A percentile compares a stretch with the other conserved stretches of the same genome.
These are phyloP conservation scores for Capreolus pygargus DNA, from an alignment of 2,113 vertebrate species.

Conservation along the genomic window DNA sequence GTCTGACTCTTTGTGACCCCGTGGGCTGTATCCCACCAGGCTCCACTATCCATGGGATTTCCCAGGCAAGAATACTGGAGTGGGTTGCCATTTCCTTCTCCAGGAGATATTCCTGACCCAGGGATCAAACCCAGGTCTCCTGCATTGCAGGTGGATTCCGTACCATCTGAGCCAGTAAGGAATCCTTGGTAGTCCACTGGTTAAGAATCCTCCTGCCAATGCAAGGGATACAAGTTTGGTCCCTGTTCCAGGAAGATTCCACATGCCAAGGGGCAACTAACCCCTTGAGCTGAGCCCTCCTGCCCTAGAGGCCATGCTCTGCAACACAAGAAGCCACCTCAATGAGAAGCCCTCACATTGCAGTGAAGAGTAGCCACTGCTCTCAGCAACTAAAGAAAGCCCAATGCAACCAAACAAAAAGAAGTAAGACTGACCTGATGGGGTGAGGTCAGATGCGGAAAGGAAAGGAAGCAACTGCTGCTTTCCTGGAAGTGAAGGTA, in stretches of 20 bases:
- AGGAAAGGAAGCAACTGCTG: neutral
- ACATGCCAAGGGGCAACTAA: neutral
- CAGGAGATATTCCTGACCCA: neutral
- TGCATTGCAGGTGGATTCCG: neutral
- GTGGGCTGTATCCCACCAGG: neutral
- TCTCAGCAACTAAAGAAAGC: neutral
- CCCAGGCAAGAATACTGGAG: neutral
- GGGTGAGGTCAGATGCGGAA: rapidly evolving
- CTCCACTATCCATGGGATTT: neutral
- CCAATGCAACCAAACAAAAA: neutral
- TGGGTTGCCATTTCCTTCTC: neutral
- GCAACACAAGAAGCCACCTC: neutral
- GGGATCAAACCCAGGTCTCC: neutral
- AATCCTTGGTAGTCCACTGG: neutral
- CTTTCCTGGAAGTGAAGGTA: neutral
- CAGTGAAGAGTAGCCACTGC: neutral
- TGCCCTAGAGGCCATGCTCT: neutral
- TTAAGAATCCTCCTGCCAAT: neutral
- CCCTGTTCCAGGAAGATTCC: neutral
- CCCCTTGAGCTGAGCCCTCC: neutral
- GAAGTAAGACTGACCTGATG: rapidly evolving
- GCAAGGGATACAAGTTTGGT: neutral
- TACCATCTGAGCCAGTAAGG: neutral
- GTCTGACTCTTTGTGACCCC: neutral
- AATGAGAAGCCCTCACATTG: neutral